Evolutionary conservation across 2,113 vertebrate genomes (phyloP).

Genomic region (Delphinus delphis): DNA sequence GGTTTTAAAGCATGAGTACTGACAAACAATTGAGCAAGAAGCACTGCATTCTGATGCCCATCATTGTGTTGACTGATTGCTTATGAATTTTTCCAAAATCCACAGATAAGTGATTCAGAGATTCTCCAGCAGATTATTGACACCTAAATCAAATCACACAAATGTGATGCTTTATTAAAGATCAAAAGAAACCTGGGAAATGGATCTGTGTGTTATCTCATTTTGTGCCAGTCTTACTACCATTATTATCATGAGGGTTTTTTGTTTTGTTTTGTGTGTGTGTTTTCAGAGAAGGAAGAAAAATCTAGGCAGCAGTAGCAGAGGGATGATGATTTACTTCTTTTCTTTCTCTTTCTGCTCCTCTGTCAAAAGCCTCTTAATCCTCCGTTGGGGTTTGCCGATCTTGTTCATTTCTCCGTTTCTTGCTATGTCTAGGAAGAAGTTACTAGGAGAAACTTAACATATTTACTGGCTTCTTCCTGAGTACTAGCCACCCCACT

Average conservation of each 20-base stretch:
- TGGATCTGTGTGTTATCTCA: background rate
- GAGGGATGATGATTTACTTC: background rate
- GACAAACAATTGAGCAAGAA: background rate
- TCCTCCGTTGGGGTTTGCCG: background rate
- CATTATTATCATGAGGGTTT: background rate
- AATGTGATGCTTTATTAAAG: background rate
- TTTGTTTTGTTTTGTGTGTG: background rate
- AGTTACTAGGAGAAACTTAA: background rate
- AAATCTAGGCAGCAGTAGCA: background rate
- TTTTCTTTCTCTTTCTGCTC: background rate
- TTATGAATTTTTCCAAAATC: constrained; percentile 7
- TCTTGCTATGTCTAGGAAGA: background rate
- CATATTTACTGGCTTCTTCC: background rate
- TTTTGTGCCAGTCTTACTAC: background rate
- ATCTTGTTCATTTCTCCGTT: background rate
- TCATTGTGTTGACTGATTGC: background rate
- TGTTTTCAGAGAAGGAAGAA: background rate
- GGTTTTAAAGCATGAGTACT: constrained; percentile 49
- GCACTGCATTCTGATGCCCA: background rate
- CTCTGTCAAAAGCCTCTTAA: background rate
- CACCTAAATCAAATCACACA: background rate
- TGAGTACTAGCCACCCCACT: background rate
- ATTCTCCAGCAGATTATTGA: constrained; percentile 14
- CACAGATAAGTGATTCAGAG: background rate
- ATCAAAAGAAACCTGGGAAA: background rate